Conservation (phyloP, 2,113 vertebrate species). For the Psilopsiagon aymara region DNA sequence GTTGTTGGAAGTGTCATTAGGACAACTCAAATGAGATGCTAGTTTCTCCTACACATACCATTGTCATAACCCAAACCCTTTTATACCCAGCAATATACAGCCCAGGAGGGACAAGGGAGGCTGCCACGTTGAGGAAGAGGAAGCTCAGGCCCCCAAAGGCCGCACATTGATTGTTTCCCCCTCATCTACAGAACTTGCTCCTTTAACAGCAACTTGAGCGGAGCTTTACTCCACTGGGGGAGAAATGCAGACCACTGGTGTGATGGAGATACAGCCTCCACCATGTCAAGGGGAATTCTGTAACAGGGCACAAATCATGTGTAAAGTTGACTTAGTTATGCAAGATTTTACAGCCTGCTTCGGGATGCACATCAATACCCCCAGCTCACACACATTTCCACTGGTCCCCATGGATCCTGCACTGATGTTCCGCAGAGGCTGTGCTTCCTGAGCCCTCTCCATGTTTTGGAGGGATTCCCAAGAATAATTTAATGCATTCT, state of each 20-base stretch:
- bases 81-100: neutral
- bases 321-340: neutral
- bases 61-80: slow-evolving; percentile 16
- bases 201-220: neutral
- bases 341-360: neutral
- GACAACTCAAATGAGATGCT: slow-evolving; percentile 44
- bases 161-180: neutral
- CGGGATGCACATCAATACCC: rapidly evolving
- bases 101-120: neutral
- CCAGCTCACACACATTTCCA: rapidly evolving
- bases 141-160: neutral
- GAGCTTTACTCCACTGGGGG: neutral
- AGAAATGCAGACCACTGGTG: rapidly evolving
- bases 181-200: neutral
- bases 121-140: neutral
- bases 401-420: rapidly evolving
- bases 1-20: slow-evolving; percentile 38
- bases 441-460: neutral
- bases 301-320: neutral
- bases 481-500: neutral
- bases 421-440: rapidly evolving
- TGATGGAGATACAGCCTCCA: neutral
- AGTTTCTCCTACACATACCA: slow-evolving; percentile 18
- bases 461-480: neutral
- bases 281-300: rapidly evolving